Evolutionary conservation across 2,888 invertebrate species (phyloP).

Genomic region (Ganaspis brasiliensis): DNA sequence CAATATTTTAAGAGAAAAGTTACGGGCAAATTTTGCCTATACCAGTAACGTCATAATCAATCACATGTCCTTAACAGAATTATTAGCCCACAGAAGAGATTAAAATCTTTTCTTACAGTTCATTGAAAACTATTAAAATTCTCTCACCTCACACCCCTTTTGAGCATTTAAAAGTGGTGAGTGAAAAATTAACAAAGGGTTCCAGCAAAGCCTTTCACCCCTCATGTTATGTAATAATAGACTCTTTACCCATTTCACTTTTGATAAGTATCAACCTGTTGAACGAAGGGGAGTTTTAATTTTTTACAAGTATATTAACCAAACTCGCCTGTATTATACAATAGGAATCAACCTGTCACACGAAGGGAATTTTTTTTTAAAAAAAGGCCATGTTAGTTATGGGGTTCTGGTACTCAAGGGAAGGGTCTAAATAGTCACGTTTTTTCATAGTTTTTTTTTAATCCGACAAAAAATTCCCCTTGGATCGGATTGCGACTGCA

Average conservation of each 20-base stretch:
- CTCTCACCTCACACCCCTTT: neutral
- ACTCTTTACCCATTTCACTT: neutral
- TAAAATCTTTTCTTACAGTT: no score
- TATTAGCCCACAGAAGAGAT: no score
- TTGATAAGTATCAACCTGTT: slow-evolving; percentile 62
- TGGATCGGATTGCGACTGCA: slow-evolving; percentile 53
- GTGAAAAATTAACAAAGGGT: slow-evolving; percentile 23
- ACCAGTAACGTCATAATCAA: no score
- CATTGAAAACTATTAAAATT: neutral
- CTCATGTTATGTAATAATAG: slow-evolving; percentile 4
- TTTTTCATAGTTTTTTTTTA: slow-evolving; percentile 60
- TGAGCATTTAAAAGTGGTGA: neutral
- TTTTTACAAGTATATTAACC: slow-evolving; percentile 58
- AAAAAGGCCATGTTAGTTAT: slow-evolving; percentile 59
- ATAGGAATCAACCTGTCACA: slow-evolving; percentile 71
- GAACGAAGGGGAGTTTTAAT: slow-evolving; percentile 64
- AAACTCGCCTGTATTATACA: slow-evolving; percentile 59
- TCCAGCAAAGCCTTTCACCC: slow-evolving; percentile 12
- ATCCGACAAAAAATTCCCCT: slow-evolving; percentile 51
- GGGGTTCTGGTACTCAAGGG: slow-evolving; percentile 46
- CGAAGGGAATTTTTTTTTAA: slow-evolving; percentile 72
- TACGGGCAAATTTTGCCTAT: no score
- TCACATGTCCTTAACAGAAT: no score
- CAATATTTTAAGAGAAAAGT: no score
- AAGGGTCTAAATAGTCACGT: slow-evolving; percentile 55